Percentiles rank a stretch among this genome's conserved stretches.
These are phyloP conservation scores for Cinclus mexicanus DNA, from an alignment of 2,113 vertebrate genomes.

Conservation along the genomic window DNA sequence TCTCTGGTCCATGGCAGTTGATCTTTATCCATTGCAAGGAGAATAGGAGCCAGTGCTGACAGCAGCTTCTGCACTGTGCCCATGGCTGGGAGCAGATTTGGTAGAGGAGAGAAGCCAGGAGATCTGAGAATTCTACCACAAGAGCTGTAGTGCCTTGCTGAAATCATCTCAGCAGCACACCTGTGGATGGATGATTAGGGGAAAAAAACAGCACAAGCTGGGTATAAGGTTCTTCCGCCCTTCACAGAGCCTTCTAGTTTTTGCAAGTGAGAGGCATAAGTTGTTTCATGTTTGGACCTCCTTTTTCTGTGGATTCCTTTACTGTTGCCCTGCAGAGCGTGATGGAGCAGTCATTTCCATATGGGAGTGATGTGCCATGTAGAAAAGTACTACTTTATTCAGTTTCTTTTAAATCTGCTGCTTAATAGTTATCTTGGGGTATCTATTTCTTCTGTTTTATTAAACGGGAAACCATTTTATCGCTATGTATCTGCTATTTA, in stretches of 20 bases:
- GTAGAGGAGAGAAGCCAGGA: background rate
- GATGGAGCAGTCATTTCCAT: background rate
- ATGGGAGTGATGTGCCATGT: background rate
- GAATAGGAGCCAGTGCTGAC: background rate
- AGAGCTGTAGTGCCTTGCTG: background rate
- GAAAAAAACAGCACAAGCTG: background rate
- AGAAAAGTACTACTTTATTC: background rate
- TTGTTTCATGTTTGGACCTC: background rate
- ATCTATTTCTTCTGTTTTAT: background rate
- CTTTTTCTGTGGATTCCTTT: background rate
- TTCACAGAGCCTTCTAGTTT: background rate
- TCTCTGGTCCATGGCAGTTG: rapidly evolving
- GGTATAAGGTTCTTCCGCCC: background rate
- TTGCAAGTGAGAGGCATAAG: background rate
- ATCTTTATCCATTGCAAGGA: background rate
- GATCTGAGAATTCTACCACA: background rate
- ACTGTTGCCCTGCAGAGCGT: background rate
- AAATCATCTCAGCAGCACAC: background rate
- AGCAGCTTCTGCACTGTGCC: background rate
- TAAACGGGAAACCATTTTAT: background rate
- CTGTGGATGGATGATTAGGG: background rate
- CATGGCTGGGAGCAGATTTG: background rate
- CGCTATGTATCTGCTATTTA: rapidly evolving
- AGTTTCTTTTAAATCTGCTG: background rate
- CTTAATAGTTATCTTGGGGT: background rate